A percentile compares a stretch with the other conserved stretches of the same genome.
These are phyloP conservation scores for Parnassius apollo DNA, from an alignment of 2,888 invertebrate species.

Conservation along the genomic window DNA sequence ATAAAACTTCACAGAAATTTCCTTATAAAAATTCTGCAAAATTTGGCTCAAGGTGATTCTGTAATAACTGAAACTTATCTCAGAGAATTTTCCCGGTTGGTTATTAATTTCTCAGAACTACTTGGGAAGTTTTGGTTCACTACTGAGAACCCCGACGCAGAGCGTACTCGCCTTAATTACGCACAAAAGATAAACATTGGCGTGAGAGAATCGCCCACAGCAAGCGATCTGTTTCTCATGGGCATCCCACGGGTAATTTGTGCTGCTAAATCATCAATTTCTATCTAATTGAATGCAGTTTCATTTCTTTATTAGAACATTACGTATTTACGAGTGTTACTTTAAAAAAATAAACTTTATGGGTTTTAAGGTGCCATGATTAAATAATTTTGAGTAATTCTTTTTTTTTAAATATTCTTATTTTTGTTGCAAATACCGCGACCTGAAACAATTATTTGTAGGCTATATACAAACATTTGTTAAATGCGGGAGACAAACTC, in stretches of 20 bases:
- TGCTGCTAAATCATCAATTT: background rate
- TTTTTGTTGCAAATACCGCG: no score
- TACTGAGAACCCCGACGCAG: slow-evolving; percentile 48
- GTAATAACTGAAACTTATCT: background rate
- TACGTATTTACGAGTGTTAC: background rate
- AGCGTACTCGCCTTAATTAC: slow-evolving; percentile 48
- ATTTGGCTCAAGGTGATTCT: background rate
- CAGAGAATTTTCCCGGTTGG: slow-evolving; percentile 10
- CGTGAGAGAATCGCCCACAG: slow-evolving; percentile 61
- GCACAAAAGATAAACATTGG: slow-evolving; percentile 50
- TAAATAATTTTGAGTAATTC: no score
- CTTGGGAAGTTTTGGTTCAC: slow-evolving; percentile 18
- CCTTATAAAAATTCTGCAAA: no score
- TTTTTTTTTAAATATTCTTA: no score
- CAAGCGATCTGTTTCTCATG: slow-evolving; percentile 42
- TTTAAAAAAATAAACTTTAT: no score
- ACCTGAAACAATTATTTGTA: no score
- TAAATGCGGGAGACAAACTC: no score
- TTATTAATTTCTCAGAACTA: slow-evolving; percentile 13
- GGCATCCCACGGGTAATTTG: slow-evolving; percentile 43
- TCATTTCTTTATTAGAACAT: background rate
- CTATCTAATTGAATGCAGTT: no score
- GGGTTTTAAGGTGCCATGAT: no score
- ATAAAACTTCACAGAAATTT: no score
- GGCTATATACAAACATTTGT: no score